A percentile compares a stretch with the other conserved stretches of the same genome.
These are phyloP conservation scores for Actinia equina DNA, from an alignment of 64 coral and sea anemone species.

Conservation along the genomic window DNA sequence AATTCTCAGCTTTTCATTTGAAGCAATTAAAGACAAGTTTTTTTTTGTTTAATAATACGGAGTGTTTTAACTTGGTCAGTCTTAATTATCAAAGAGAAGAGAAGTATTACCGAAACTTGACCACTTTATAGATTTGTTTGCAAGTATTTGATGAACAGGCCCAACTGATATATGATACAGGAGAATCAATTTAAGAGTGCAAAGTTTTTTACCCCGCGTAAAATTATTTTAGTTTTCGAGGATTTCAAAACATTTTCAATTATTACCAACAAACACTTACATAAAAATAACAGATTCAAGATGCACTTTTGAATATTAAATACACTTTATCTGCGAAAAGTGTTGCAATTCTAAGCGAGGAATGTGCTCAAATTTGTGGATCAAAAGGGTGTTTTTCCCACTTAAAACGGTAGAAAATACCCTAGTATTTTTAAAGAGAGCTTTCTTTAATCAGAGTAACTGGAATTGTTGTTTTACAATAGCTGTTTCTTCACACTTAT, in stretches of 20 bases:
- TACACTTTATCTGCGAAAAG: neutral
- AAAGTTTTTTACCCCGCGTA: too few relatives aligned
- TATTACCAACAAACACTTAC: too few relatives aligned
- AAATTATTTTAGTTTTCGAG: too few relatives aligned
- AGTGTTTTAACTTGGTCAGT: neutral
- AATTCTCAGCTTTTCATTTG: neutral
- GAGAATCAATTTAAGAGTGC: neutral
- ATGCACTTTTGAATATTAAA: neutral
- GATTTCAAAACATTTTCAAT: too few relatives aligned
- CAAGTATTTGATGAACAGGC: neutral
- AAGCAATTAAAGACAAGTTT: neutral
- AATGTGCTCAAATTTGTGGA: too few relatives aligned
- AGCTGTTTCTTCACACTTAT: neutral
- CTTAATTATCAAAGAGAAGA: conserved; percentile 10
- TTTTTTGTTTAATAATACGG: neutral
- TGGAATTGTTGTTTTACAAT: neutral
- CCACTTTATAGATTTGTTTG: conserved; percentile 10
- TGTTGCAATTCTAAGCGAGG: neutral
- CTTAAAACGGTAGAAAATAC: too few relatives aligned
- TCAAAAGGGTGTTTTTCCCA: too few relatives aligned
- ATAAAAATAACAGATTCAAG: too few relatives aligned
- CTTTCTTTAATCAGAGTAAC: neutral
- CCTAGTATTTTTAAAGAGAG: neutral
- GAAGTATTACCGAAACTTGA: conserved; percentile 4
- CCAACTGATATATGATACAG: neutral